A percentile compares a stretch with the other conserved stretches of the same genome.
Evolutionary conservation across 2,113 vertebrate species (phyloP).

Genomic region (Solea solea): DNA sequence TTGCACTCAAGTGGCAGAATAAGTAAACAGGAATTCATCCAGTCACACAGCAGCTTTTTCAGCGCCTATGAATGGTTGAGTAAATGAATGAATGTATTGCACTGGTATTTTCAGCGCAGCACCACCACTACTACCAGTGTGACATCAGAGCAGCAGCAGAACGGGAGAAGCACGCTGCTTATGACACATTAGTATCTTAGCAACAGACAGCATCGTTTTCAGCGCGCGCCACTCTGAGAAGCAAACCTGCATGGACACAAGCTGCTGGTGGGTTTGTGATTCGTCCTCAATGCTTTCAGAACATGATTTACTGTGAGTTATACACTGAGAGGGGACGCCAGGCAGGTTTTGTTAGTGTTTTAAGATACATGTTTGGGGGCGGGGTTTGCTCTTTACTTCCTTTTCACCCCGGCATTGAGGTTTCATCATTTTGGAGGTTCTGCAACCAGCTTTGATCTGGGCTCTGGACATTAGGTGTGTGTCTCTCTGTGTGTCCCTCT

Average conservation of each 20-base stretch:
- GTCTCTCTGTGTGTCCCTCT: background rate
- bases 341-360: too few species aligned
- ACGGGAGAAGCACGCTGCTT: slow-evolving; percentile 51
- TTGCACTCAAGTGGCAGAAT: background rate
- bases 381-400: too few species aligned
- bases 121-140: slow-evolving; percentile 51
- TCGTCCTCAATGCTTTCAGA: slow-evolving; percentile 13
- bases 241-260: slow-evolving; percentile 45
- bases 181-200: slow-evolving; percentile 82
- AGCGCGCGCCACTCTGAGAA: slow-evolving; percentile 38
- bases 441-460: slow-evolving; percentile 17
- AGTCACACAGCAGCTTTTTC: slow-evolving; percentile 19
- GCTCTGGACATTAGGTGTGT: background rate
- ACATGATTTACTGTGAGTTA: background rate
- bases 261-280: slow-evolving; percentile 11
- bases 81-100: slow-evolving; percentile 26
- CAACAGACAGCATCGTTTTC: slow-evolving; percentile 78
- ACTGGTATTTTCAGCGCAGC: slow-evolving; percentile 25
- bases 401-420: background rate
- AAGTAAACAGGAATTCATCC: background rate
- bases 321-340: too few species aligned
- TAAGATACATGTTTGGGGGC: too few species aligned
- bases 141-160: slow-evolving; percentile 63
- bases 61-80: slow-evolving; percentile 34
- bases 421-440: slow-evolving; percentile 15